Percentiles rank a stretch among this genome's conserved stretches.
Conservation (phyloP, 2,888 invertebrate species). For the Eucera pruinosa region DNA sequence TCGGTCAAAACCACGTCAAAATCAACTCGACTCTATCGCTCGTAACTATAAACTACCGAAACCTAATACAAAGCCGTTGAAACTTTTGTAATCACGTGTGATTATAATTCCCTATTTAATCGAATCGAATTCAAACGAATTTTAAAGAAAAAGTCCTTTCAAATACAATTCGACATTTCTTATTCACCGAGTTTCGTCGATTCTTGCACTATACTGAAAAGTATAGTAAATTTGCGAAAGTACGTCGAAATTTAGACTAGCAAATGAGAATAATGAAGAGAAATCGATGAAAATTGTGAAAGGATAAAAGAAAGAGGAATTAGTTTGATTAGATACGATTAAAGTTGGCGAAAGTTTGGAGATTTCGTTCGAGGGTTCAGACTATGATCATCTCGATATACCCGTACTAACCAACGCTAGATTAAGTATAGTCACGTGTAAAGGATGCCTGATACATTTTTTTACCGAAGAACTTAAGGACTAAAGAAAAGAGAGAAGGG, state of each 20-base stretch:
- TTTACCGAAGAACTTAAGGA: too few relatives aligned
- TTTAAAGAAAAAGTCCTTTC: too few relatives aligned
- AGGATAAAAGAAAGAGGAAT: neutral
- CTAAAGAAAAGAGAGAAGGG: constrained; percentile 9
- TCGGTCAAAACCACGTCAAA: too few relatives aligned
- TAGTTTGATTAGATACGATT: neutral
- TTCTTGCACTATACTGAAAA: too few relatives aligned
- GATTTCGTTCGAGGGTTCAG: constrained; percentile 24
- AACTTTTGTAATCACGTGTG: too few relatives aligned
- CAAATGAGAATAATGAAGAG: too few relatives aligned
- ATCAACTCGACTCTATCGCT: too few relatives aligned
- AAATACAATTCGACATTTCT: too few relatives aligned
- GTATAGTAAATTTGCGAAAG: neutral
- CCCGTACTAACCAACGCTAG: constrained; percentile 67
- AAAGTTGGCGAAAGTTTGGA: neutral
- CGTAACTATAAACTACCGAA: neutral
- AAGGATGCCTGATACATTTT: constrained; percentile 63
- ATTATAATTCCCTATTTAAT: too few relatives aligned
- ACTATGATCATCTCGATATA: constrained; percentile 59
- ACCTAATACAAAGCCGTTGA: neutral
- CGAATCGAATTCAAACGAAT: neutral
- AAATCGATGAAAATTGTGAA: neutral
- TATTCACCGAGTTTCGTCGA: too few relatives aligned
- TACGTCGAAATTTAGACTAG: too few relatives aligned
- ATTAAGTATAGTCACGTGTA: constrained; percentile 68